These are phyloP conservation scores for Mythimna ferrago DNA, from an alignment of 2,888 invertebrate genomes.

Conservation along the genomic window DNA sequence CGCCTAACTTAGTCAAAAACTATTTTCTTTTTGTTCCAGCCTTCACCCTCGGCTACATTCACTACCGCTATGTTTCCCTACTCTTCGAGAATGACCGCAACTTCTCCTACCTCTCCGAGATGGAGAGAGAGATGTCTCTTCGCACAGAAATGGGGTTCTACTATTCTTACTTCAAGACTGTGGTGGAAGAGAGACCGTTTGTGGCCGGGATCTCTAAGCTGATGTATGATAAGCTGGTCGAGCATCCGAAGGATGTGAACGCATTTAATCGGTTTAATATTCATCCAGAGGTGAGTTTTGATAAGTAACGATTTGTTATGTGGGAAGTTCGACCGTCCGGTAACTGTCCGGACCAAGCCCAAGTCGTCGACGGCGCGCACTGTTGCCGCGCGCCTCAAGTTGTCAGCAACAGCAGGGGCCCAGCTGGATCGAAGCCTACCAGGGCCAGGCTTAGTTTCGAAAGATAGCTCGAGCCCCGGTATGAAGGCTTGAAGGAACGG, in stretches of 20 bases:
- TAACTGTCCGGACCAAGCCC: too few relatives aligned
- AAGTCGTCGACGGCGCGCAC: too few relatives aligned
- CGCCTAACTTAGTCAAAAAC: too few relatives aligned
- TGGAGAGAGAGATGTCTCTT: slow-evolving; percentile 96
- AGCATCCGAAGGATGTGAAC: slow-evolving; percentile 95
- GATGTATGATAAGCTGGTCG: slow-evolving; percentile 94
- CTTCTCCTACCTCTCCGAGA: slow-evolving; percentile 95
- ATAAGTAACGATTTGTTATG: too few relatives aligned
- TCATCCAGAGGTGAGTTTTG: slow-evolving; percentile 93
- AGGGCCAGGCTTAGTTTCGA: too few relatives aligned
- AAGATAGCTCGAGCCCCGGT: too few relatives aligned
- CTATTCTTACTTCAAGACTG: slow-evolving; percentile 96
- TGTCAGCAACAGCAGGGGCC: too few relatives aligned
- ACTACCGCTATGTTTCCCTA: slow-evolving; percentile 92
- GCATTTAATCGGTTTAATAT: slow-evolving; percentile 95
- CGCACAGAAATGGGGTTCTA: slow-evolving; percentile 97
- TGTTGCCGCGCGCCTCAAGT: too few relatives aligned
- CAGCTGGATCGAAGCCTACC: too few relatives aligned
- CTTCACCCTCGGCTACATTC: slow-evolving; percentile 90
- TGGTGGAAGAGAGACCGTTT: slow-evolving; percentile 93
- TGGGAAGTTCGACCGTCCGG: too few relatives aligned
- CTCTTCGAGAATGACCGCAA: slow-evolving; percentile 96
- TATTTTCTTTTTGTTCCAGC: slow-evolving; percentile 81
- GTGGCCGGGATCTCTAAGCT: slow-evolving; percentile 91
- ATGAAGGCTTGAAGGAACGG: too few relatives aligned